These are phyloP conservation scores for Elmis aenea DNA, from an alignment of 2,888 invertebrate species.

Conservation along the genomic window DNA sequence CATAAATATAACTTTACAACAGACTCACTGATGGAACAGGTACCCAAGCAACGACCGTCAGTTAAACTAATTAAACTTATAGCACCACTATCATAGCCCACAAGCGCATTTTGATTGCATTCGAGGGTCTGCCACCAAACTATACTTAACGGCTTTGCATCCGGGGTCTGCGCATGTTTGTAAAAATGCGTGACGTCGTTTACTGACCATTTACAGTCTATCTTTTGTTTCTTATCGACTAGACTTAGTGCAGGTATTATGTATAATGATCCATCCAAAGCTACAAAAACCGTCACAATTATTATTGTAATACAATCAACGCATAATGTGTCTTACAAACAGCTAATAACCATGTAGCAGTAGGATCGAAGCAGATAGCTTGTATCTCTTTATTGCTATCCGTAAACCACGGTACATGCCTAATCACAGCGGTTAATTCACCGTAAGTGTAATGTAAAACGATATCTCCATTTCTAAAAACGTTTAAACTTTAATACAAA, in stretches of 20 bases:
- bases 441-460: slow-evolving; percentile 44
- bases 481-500: too few species aligned
- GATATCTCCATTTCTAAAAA: slow-evolving; percentile 41
- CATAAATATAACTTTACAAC: slow-evolving; percentile 63
- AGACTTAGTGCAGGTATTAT: slow-evolving; percentile 58
- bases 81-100: slow-evolving; percentile 63
- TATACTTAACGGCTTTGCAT: slow-evolving; percentile 55
- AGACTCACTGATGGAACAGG: slow-evolving; percentile 59
- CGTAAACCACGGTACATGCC: slow-evolving; percentile 43
- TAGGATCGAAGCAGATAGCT: slow-evolving; percentile 78
- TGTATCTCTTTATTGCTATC: slow-evolving; percentile 50
- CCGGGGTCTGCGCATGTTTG: slow-evolving; percentile 38
- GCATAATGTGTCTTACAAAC: slow-evolving; percentile 55
- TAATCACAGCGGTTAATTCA: slow-evolving; percentile 41
- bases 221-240: slow-evolving; percentile 50
- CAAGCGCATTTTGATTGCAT: slow-evolving; percentile 63
- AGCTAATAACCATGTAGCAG: slow-evolving; percentile 70
- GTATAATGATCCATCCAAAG: slow-evolving; percentile 55
- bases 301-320: background rate
- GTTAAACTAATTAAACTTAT: slow-evolving; percentile 63
- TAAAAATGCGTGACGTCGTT: slow-evolving; percentile 54
- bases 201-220: slow-evolving; percentile 56
- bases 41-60: slow-evolving; percentile 62
- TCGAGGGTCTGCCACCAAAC: slow-evolving; percentile 76
- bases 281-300: slow-evolving; percentile 30